phyloP scores from a whole-genome alignment of 2,888 invertebrate species.

The Eupithecia exiguata region DNA sequence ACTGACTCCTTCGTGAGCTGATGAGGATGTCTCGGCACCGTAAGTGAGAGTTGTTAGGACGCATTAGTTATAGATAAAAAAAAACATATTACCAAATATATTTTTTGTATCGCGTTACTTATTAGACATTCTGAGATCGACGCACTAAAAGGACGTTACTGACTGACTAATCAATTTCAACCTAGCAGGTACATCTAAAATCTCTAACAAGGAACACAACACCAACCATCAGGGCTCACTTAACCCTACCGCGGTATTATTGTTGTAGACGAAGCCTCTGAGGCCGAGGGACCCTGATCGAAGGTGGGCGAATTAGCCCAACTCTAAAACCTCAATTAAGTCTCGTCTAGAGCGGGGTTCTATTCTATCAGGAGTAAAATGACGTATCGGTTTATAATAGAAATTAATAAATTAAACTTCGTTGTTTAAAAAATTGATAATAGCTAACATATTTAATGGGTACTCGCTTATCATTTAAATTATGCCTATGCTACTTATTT shows the following conservation, averaged over 20 bases:
- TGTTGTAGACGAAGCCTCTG: slow-evolving; percentile 73
- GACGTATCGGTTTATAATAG: neutral
- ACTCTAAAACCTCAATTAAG: slow-evolving; percentile 84
- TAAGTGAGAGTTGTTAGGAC: no score
- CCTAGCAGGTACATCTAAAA: neutral
- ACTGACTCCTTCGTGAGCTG: no score
- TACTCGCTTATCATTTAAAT: no score
- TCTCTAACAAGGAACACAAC: slow-evolving; percentile 57
- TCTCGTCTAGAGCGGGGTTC: slow-evolving; percentile 81
- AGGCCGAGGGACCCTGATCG: slow-evolving; percentile 65
- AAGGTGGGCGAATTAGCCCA: slow-evolving; percentile 82
- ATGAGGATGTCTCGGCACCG: no score
- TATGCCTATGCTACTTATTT: no score
- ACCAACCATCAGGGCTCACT: slow-evolving; percentile 66
- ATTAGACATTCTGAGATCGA: neutral
- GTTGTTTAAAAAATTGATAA: no score
- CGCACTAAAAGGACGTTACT: neutral
- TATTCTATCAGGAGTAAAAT: slow-evolving; percentile 34
- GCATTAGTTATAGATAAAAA: no score
- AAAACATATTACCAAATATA: neutral
- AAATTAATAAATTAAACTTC: no score
- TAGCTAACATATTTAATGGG: no score
- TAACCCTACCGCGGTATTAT: slow-evolving; percentile 71
- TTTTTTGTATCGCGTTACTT: neutral
- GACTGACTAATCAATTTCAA: neutral